phyloP scores from a whole-genome alignment of 2,888 invertebrate genomes.

The Drosophila falleni region DNA sequence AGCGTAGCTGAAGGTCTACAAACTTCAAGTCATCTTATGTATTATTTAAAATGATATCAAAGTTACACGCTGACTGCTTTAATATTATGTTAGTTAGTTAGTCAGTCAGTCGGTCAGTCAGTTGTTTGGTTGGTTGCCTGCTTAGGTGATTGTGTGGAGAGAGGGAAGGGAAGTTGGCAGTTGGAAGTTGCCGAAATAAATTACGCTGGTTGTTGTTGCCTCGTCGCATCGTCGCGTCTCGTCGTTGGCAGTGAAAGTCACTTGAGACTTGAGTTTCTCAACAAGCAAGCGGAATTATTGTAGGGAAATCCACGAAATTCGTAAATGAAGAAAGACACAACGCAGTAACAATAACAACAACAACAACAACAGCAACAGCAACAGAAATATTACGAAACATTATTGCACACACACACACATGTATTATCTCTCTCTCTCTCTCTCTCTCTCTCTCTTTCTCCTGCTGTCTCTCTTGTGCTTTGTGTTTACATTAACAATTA shows the following conservation, averaged over 20 bases:
- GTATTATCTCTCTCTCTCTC: conserved; percentile 6
- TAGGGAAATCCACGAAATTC: conserved; percentile 83
- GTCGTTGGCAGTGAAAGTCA: conserved; percentile 63
- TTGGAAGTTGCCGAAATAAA: conserved; percentile 49
- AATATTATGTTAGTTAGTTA: conserved; percentile 10
- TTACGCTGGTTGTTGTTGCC: conserved; percentile 40
- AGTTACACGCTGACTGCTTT: background rate
- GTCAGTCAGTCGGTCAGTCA: conserved; percentile 17
- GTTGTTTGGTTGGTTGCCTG: conserved; percentile 31
- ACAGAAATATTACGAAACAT: conserved; percentile 68
- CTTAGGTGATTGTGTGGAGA: conserved; percentile 1
- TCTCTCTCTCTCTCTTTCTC: conserved; percentile 4
- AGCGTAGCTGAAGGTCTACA: background rate
- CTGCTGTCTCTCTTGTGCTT: background rate
- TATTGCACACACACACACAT: conserved; percentile 44
- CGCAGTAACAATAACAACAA: conserved; percentile 28
- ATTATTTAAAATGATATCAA: background rate
- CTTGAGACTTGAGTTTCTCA: conserved; percentile 70
- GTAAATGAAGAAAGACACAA: conserved; percentile 74
- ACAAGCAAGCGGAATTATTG: conserved; percentile 63
- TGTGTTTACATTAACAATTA: conserved; percentile 73
- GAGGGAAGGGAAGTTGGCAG: conserved; percentile 30
- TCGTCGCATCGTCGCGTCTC: conserved; percentile 38
- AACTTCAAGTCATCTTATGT: background rate
- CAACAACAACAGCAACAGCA: conserved; percentile 18